Conservation (phyloP, 1,140 invertebrate species). For the Maniola jurtina region DNA sequence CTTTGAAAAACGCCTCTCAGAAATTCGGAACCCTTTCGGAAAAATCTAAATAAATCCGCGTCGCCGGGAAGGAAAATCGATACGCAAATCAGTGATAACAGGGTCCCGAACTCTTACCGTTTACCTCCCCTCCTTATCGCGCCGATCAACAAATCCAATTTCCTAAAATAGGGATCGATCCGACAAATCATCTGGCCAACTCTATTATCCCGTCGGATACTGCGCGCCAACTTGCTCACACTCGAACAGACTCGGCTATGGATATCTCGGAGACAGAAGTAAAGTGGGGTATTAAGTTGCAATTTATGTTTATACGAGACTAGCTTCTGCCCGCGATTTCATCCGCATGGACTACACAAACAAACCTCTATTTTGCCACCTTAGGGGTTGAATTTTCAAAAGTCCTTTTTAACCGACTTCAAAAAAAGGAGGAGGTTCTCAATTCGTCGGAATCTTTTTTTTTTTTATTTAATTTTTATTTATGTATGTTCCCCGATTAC, state of each 20-base stretch:
- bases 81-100: slow-evolving; percentile 71
- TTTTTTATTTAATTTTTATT: too few species aligned
- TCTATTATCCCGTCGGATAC: slow-evolving; percentile 62
- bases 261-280: background rate
- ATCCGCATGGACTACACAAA: too few species aligned
- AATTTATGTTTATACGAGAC: background rate
- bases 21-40: slow-evolving; percentile 18
- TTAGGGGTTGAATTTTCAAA: too few species aligned
- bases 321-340: background rate
- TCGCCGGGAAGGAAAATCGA: slow-evolving; percentile 48
- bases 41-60: slow-evolving; percentile 47
- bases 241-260: slow-evolving; percentile 13
- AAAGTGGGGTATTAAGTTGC: slow-evolving; percentile 4
- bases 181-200: slow-evolving; percentile 77
- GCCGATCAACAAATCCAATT: slow-evolving; percentile 79
- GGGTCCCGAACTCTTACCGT: slow-evolving; percentile 52
- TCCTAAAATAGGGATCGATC: slow-evolving; percentile 79
- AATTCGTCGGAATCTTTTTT: too few species aligned
- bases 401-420: too few species aligned
- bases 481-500: too few species aligned
- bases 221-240: slow-evolving; percentile 43
- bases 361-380: too few species aligned
- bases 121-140: slow-evolving; percentile 39
- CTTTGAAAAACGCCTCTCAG: background rate
- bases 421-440: too few species aligned